Base-by-base conservation (phyloP, 2,888 invertebrate species). In the Drosophila seclusa region DNA sequence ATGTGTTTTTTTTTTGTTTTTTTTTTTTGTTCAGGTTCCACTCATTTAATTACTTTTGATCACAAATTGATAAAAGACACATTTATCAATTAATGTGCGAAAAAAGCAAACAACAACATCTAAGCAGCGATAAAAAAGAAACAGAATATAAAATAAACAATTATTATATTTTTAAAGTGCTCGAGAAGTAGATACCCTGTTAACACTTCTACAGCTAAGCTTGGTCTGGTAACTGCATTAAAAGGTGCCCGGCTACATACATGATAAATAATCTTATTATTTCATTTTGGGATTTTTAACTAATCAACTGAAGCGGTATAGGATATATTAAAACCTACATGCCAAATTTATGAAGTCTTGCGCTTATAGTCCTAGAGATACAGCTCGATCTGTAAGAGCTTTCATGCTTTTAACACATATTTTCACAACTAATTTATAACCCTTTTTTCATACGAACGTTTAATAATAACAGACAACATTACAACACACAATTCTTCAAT, bases 11-110 rank as follows among this genome's bases (percentile, higher is more conserved):
- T n/a, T 29, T 58, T 36, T 27, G 27, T 54, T 48, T 36, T 27
- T 36, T 54, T 50, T 42, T 40, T 57, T 57, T 36, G 50, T 60
- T 68, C 63, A 82, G 55, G 73, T 74, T 69, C 50, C 63, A 65
- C 74, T 62, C 77, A 55, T 78, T 82, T 83, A 86, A 88, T 90
- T 83, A 82, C 89, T 80, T 53, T 70, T 72, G 87, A 89, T 87
- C 89, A 87, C 68, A 77, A 77, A 66, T 78, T 78, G 89, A 86
- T 82, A 84, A 84, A 73, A 63, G 64, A 71, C 58, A 63, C 71
- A 90, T 90, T 88, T 90, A 86, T 87, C 87, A 90, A 89, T 87
- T 88, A 89, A 73, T 82, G 71, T 81, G 90, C 86, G 53, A 89
- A 90, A 82, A 72, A 65, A 61, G 60, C 65, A 63, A 68, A 71